Percentiles rank a stretch among this genome's conserved stretches.
Conservation (phyloP, 2,797 vertebrate genomes). For the Enteromius trimaculatus region DNA sequence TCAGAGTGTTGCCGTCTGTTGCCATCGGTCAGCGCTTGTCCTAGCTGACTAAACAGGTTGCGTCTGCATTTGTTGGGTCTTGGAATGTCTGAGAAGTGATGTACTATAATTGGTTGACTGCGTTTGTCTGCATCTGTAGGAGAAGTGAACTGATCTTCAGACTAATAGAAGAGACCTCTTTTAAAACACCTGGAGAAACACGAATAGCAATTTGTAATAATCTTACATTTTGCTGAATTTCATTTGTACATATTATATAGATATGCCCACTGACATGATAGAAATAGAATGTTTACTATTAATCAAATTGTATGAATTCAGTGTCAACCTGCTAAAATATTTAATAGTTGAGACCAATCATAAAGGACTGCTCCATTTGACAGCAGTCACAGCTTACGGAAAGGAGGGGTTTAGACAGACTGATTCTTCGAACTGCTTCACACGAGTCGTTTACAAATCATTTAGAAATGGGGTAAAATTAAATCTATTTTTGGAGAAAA, state of each 20-base stretch:
- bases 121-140: not conserved
- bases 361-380: no score
- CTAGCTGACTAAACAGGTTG: not conserved
- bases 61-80: not conserved
- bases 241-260: not conserved
- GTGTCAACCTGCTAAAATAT: not conserved
- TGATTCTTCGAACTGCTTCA: no score
- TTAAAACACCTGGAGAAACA: constrained; percentile 6
- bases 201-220: not conserved
- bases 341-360: no score
- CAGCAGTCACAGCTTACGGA: no score
- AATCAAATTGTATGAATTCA: not conserved
- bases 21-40: not conserved
- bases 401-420: no score
- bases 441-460: no score
- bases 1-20: not conserved
- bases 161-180: not conserved
- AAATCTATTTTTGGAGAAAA: no score
- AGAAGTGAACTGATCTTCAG: not conserved
- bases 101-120: not conserved
- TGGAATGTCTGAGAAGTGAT: not conserved
- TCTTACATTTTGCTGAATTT: not conserved
- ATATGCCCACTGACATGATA: no score
- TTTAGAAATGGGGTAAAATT: no score
- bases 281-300: not conserved